Percentiles rank a stretch among this genome's conserved stretches.
These are phyloP conservation scores for Gymnarchus niloticus DNA, from an alignment of 2,113 vertebrate species.

Conservation along the genomic window DNA sequence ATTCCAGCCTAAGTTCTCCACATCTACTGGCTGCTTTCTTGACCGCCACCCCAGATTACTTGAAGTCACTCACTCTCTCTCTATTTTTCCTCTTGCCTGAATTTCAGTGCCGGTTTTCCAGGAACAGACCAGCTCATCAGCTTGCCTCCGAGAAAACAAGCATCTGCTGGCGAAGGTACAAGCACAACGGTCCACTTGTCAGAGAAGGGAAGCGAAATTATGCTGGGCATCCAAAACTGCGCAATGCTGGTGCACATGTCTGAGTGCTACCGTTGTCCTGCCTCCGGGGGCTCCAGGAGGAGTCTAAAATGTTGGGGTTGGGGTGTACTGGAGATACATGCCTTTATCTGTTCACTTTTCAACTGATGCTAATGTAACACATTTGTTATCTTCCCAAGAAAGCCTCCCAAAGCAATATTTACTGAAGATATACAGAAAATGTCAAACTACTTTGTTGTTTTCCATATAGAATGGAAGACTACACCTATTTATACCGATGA, in stretches of 20 bases:
- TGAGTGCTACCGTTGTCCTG: slow-evolving; percentile 43
- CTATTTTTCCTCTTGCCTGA: neutral
- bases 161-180: slow-evolving; percentile 24
- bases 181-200: slow-evolving; percentile 32
- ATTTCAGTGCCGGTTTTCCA: too few relatives aligned
- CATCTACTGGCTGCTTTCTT: neutral
- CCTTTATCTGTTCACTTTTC: too few relatives aligned
- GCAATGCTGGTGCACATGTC: slow-evolving; percentile 47
- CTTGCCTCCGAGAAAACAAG: slow-evolving; percentile 10
- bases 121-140: neutral
- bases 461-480: neutral
- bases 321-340: too few relatives aligned
- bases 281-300: too few relatives aligned
- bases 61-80: neutral
- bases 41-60: neutral
- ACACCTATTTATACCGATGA: too few relatives aligned
- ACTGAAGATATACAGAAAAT: neutral
- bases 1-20: neutral
- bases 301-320: too few relatives aligned
- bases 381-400: neutral
- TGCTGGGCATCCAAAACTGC: slow-evolving; percentile 50
- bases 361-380: neutral
- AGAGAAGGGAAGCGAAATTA: slow-evolving; percentile 24
- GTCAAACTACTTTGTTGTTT: neutral
- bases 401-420: neutral